Evolutionary conservation across 2,888 invertebrate genomes (phyloP).

Genomic region (Nemapogon koenigi): DNA sequence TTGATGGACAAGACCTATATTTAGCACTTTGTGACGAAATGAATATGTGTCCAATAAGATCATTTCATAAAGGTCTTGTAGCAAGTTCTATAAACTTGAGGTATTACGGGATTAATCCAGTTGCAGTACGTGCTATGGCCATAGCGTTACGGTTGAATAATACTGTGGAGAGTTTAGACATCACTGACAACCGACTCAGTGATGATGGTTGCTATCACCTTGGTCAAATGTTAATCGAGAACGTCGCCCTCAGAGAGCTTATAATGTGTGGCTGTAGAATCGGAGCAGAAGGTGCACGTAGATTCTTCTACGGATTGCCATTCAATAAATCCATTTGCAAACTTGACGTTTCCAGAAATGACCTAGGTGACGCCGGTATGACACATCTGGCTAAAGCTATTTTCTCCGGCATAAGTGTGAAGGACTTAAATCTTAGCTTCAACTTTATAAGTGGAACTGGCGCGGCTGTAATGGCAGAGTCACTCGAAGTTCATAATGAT

Average conservation of each 20-base stretch:
- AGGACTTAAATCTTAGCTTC: conserved; percentile 29
- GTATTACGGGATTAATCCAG: conserved; percentile 38
- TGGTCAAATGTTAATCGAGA: conserved; percentile 32
- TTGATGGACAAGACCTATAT: conserved; percentile 42
- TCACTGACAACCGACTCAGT: conserved; percentile 39
- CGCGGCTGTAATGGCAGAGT: conserved; percentile 24
- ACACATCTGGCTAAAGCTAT: conserved; percentile 26
- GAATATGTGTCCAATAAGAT: conserved; percentile 29
- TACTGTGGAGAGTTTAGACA: conserved; percentile 27
- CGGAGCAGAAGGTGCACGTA: conserved; percentile 27
- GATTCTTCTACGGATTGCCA: conserved; percentile 23
- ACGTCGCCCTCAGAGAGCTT: conserved; percentile 28
- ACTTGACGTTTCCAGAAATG: conserved; percentile 32
- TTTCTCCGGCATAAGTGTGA: conserved; percentile 24
- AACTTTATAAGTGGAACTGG: conserved; percentile 32
- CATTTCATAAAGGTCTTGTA: conserved; percentile 29
- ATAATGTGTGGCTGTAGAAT: conserved; percentile 41
- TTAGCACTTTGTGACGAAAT: conserved; percentile 35
- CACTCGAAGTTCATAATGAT: conserved; percentile 30
- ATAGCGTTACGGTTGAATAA: conserved; percentile 32
- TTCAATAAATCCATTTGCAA: conserved; percentile 24
- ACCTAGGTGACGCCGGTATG: conserved; percentile 29
- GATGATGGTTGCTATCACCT: conserved; percentile 41
- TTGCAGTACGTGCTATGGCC: conserved; percentile 37
- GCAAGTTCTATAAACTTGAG: conserved; percentile 30